Conservation (phyloP, 2,888 invertebrate species). For the Cyaniris semiargus region DNA sequence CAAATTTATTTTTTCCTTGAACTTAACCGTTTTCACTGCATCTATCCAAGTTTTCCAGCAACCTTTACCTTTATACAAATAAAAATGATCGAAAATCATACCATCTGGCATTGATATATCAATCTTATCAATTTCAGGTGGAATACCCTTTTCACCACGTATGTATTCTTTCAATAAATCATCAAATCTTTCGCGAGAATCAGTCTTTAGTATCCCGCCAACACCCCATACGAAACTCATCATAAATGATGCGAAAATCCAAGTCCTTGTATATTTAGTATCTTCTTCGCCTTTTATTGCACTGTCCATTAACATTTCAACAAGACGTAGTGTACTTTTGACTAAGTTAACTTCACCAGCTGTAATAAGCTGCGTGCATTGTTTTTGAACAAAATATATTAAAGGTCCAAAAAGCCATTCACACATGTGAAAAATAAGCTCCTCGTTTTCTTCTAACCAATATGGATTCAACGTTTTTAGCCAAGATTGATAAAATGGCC, state of each 20-base stretch:
- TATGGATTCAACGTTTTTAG: slow-evolving; percentile 81
- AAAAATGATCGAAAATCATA: slow-evolving; percentile 89
- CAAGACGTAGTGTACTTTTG: slow-evolving; percentile 85
- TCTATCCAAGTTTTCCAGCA: slow-evolving; percentile 94
- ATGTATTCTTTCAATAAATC: slow-evolving; percentile 79
- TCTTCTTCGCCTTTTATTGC: slow-evolving; percentile 86
- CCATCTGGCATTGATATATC: slow-evolving; percentile 91
- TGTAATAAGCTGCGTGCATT: slow-evolving; percentile 83
- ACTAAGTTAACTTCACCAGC: slow-evolving; percentile 87
- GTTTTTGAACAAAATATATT: slow-evolving; percentile 85
- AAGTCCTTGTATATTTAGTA: slow-evolving; percentile 83
- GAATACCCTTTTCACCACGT: slow-evolving; percentile 68
- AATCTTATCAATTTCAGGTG: slow-evolving; percentile 80
- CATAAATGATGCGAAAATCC: slow-evolving; percentile 89
- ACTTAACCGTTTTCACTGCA: slow-evolving; percentile 78
- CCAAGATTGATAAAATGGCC: slow-evolving; percentile 91
- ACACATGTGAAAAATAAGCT: slow-evolving; percentile 82
- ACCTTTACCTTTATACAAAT: slow-evolving; percentile 90
- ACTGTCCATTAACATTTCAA: slow-evolving; percentile 89
- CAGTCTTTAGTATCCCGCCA: slow-evolving; percentile 87
- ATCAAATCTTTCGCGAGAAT: slow-evolving; percentile 86
- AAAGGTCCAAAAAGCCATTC: slow-evolving; percentile 90
- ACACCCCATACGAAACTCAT: slow-evolving; percentile 91
- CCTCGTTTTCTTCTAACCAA: slow-evolving; percentile 83
- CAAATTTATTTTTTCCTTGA: slow-evolving; percentile 82